A percentile compares a stretch with the other conserved stretches of the same genome.
Evolutionary conservation across 2,113 vertebrate species (phyloP).

Genomic region (Pterocles gutturalis): DNA sequence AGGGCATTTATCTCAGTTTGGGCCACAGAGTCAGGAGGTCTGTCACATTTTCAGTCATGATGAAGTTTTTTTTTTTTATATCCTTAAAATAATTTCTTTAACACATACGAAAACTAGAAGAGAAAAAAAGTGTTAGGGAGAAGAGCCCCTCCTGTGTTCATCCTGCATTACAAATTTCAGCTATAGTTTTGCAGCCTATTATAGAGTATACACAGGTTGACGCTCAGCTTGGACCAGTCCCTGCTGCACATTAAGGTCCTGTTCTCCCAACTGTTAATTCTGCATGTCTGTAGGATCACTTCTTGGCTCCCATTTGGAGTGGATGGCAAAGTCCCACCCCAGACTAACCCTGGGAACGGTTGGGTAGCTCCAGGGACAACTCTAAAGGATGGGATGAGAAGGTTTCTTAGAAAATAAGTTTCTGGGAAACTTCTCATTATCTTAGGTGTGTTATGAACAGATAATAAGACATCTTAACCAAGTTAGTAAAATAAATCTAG

Average conservation of each 20-base stretch:
- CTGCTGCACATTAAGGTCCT: not conserved
- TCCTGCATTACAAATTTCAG: not conserved
- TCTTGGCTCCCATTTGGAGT: not conserved
- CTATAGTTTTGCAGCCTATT: not conserved
- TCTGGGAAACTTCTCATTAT: not conserved
- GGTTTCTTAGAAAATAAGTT: not conserved
- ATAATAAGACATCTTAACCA: not conserved
- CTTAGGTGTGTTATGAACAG: not conserved
- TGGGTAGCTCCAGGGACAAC: not conserved
- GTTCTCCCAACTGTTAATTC: not conserved
- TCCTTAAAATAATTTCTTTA: not conserved
- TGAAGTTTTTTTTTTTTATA: not conserved
- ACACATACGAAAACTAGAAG: not conserved
- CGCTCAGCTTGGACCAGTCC: not conserved
- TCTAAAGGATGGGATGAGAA: not conserved
- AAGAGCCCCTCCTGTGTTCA: not conserved
- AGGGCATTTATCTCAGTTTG: not conserved
- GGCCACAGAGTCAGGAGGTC: not conserved
- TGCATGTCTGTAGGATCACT: not conserved
- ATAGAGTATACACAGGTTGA: not conserved
- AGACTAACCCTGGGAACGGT: not conserved
- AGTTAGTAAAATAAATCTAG: not conserved
- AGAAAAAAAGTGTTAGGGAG: not conserved
- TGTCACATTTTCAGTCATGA: not conserved
- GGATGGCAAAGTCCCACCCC: not conserved